Evolutionary conservation across 2,888 invertebrate species (phyloP).

Genomic region (Chrysodeixis includens): DNA sequence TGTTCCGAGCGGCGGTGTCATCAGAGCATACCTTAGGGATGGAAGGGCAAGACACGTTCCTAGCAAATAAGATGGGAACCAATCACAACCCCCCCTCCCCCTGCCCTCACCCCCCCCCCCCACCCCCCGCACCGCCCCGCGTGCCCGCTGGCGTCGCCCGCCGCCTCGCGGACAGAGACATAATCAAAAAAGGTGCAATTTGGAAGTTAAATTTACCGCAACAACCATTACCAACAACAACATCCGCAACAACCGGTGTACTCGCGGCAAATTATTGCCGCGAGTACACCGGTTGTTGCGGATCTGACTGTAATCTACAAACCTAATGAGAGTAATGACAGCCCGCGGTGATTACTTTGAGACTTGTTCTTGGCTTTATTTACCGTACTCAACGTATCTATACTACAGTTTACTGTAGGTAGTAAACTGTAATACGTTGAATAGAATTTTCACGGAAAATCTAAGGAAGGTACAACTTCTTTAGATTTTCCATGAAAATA

Average conservation of each 20-base stretch:
- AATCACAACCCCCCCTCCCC: neutral
- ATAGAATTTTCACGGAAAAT: too few species aligned
- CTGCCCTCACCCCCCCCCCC: neutral
- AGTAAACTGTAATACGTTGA: too few species aligned
- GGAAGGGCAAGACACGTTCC: neutral
- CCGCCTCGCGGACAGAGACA: neutral
- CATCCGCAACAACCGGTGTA: neutral
- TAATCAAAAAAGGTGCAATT: constrained; percentile 6
- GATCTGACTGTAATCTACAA: neutral
- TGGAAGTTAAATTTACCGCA: constrained; percentile 9
- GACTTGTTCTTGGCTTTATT: neutral
- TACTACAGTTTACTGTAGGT: too few species aligned
- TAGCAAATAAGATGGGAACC: neutral
- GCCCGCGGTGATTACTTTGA: neutral
- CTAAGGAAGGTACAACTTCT: too few species aligned
- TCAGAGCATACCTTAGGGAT: neutral
- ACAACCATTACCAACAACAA: too few species aligned
- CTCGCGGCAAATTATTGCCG: neutral
- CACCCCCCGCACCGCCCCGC: neutral
- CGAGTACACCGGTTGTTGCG: neutral
- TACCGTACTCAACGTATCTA: too few species aligned
- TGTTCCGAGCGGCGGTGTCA: neutral
- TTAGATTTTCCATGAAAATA: too few species aligned
- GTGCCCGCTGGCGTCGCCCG: neutral
- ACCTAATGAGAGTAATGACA: constrained; percentile 3